These are phyloP conservation scores for Mya arenaria DNA, from an alignment of 1,140 invertebrate species.

Conservation along the genomic window DNA sequence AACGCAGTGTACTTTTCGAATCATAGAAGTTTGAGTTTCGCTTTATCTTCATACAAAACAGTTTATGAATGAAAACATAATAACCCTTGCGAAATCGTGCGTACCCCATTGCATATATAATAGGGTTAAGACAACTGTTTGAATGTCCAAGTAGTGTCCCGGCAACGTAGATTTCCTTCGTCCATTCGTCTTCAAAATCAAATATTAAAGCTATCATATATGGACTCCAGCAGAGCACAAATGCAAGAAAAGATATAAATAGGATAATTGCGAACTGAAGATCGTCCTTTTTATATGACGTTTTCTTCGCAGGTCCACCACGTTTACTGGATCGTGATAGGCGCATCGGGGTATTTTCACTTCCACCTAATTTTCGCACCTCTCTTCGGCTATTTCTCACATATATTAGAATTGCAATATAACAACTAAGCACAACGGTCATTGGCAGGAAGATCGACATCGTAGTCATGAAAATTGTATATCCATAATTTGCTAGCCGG, in stretches of 20 bases:
- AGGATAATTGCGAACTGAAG: slow-evolving; percentile 43
- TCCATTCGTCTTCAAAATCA: slow-evolving; percentile 37
- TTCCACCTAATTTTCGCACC: slow-evolving; percentile 20
- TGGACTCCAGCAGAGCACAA: slow-evolving; percentile 31
- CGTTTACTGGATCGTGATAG: neutral
- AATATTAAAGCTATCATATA: slow-evolving; percentile 36
- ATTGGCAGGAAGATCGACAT: slow-evolving; percentile 34
- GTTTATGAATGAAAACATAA: slow-evolving; percentile 45
- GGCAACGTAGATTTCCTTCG: slow-evolving; percentile 38
- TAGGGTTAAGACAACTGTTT: slow-evolving; percentile 42
- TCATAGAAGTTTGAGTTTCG: neutral
- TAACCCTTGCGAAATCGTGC: slow-evolving; percentile 41
- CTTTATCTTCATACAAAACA: slow-evolving; percentile 41
- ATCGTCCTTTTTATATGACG: slow-evolving; percentile 31
- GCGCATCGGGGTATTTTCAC: neutral
- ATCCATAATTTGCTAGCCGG: slow-evolving; percentile 38
- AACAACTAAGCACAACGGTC: slow-evolving; percentile 34
- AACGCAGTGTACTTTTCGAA: neutral
- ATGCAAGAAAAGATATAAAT: slow-evolving; percentile 36
- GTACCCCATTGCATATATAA: slow-evolving; percentile 35
- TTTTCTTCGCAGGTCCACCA: neutral
- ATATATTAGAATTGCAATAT: slow-evolving; percentile 28
- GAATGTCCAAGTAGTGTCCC: slow-evolving; percentile 44
- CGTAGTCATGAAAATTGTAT: slow-evolving; percentile 36
- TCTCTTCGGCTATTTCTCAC: slow-evolving; percentile 21